These are phyloP conservation scores for Drosophila kuntzei DNA, from an alignment of 2,888 invertebrate genomes.

Conservation along the genomic window DNA sequence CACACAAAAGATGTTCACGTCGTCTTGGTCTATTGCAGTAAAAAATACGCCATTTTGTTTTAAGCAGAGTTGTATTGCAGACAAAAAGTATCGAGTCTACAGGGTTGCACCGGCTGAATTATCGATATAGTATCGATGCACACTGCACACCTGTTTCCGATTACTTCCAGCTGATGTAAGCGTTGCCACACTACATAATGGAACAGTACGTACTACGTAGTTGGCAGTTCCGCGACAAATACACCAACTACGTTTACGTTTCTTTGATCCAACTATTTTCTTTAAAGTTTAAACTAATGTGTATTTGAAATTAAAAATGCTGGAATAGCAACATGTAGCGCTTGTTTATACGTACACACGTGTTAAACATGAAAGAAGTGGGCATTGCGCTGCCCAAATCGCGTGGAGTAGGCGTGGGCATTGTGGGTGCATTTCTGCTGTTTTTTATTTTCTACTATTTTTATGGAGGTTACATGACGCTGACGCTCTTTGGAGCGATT, in stretches of 20 bases:
- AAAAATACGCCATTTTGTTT: slow-evolving; percentile 83
- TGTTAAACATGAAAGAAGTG: slow-evolving; percentile 78
- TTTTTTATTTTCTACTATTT: slow-evolving; percentile 93
- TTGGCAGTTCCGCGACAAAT: slow-evolving; percentile 41
- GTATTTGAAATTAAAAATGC: slow-evolving; percentile 23
- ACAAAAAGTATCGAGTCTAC: slow-evolving; percentile 16
- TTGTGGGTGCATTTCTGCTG: slow-evolving; percentile 90
- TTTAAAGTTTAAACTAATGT: slow-evolving; percentile 4
- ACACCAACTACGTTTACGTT: slow-evolving; percentile 34
- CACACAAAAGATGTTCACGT: slow-evolving; percentile 77
- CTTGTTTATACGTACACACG: slow-evolving; percentile 21
- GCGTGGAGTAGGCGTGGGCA: slow-evolving; percentile 91
- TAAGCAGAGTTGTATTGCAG: slow-evolving; percentile 42
- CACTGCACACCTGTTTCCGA: slow-evolving; percentile 41
- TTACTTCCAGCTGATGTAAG: slow-evolving; percentile 36
- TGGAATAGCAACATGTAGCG: slow-evolving; percentile 46
- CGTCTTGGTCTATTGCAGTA: slow-evolving; percentile 66
- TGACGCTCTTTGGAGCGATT: slow-evolving; percentile 89
- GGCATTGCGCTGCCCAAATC: slow-evolving; percentile 81
- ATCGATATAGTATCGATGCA: slow-evolving; percentile 4
- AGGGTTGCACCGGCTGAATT: not conserved
- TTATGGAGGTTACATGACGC: slow-evolving; percentile 91
- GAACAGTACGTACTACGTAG: slow-evolving; percentile 4
- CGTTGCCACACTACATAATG: slow-evolving; percentile 6
- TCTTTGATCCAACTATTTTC: slow-evolving; percentile 24